Conservation (phyloP, 2,113 vertebrate species). For the Zeus faber region DNA sequence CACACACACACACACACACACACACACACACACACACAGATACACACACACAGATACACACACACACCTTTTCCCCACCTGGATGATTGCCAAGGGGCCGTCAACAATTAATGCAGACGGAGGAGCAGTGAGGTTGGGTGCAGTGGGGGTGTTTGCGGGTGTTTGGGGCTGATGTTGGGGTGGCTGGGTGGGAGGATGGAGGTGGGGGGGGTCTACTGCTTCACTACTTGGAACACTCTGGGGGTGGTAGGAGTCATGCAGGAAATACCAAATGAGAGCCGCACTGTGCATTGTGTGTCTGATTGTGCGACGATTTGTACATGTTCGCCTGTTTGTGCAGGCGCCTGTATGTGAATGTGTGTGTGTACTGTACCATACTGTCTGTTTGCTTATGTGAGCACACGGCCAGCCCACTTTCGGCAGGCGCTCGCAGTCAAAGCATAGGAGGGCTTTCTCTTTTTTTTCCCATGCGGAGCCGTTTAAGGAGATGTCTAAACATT, state of each 20-base stretch:
- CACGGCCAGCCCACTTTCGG: slow-evolving; percentile 67
- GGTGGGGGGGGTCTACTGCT: not conserved
- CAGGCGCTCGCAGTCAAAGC: slow-evolving; percentile 57
- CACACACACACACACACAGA: slow-evolving; percentile 3
- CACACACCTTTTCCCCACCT: slow-evolving; percentile 71
- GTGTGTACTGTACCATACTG: slow-evolving; percentile 59
- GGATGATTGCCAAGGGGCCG: slow-evolving; percentile 76
- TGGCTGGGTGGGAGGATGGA: not conserved
- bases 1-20: slow-evolving; percentile 9
- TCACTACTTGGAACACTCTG: slow-evolving; percentile 66
- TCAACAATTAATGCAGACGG: slow-evolving; percentile 82
- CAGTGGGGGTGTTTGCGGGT: slow-evolving; percentile 31
- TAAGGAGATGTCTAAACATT: slow-evolving; percentile 78
- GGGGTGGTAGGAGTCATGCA: slow-evolving; percentile 78
- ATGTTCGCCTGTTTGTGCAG: too few species aligned
- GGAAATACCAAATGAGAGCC: slow-evolving; percentile 87
- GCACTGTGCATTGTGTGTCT: slow-evolving; percentile 58
- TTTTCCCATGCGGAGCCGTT: slow-evolving; percentile 62
- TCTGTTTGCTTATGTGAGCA: slow-evolving; percentile 42
- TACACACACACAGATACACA: too few species aligned
- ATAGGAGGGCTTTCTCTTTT: slow-evolving; percentile 55
- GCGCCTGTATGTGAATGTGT: slow-evolving; percentile 26
- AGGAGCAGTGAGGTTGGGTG: slow-evolving; percentile 66
- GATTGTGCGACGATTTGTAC: too few species aligned
- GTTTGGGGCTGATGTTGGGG: not conserved